phyloP scores from a whole-genome alignment of 2,888 invertebrate species.

The Cerastis rubricosa region DNA sequence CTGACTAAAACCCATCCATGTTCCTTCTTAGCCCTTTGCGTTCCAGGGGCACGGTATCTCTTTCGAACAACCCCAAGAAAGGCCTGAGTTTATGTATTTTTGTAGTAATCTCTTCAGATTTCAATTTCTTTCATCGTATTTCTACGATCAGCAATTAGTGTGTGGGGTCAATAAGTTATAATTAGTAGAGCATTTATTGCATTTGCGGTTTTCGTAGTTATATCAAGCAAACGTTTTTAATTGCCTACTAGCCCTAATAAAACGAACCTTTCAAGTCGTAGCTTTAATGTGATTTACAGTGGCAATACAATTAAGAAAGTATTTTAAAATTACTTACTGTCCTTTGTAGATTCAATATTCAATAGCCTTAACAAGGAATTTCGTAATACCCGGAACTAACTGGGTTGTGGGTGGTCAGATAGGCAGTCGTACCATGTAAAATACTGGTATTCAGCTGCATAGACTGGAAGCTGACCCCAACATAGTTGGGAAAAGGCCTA shows the following conservation, averaged over 20 bases:
- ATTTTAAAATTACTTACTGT: neutral
- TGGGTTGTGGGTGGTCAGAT: no score
- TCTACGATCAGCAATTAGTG: constrained; percentile 24
- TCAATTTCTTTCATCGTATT: neutral
- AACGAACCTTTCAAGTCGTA: neutral
- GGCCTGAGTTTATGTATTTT: neutral
- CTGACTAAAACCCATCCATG: no score
- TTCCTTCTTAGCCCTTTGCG: no score
- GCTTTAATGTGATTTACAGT: neutral
- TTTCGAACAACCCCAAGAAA: no score
- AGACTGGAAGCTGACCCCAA: no score
- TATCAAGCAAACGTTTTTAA: constrained; percentile 24
- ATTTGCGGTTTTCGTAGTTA: constrained; percentile 18
- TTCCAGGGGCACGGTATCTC: no score
- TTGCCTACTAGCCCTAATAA: constrained; percentile 29
- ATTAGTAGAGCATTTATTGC: constrained; percentile 27
- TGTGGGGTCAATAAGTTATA: constrained; percentile 15
- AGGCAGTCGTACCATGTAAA: no score
- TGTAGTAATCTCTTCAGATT: neutral
- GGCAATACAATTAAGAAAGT: neutral
- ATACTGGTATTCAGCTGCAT: no score
- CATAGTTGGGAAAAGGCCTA: no score
- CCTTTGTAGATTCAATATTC: no score
- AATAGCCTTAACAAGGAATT: no score
- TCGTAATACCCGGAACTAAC: no score